Evolutionary conservation across 2,888 invertebrate species (phyloP), one percentile per base, ranked within the genome.

Genomic region (Chymomyza procnemis): DNA sequence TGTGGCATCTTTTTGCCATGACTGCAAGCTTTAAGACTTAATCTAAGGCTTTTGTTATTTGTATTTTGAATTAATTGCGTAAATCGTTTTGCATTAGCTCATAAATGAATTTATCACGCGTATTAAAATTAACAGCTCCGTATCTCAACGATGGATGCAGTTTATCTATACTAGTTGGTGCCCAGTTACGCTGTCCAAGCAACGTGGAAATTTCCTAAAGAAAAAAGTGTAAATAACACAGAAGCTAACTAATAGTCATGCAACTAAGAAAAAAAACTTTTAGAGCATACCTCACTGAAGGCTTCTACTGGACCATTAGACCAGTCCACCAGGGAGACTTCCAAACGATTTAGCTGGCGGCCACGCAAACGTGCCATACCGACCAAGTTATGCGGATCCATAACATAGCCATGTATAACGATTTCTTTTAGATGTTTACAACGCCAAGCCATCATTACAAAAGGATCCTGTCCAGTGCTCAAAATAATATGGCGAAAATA

Each of bases 401-500:
- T 77, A 19, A 89, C 84, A 71, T 91, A 90, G 41, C 91, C 93
- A 75, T 93, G 92, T 9, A 93, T 89, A 54, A 93, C 92, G 66
- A 93, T 91, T 78, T 92, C 91, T 69, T 92, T 89, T 4, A 93
- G 90, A 61, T 91, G 90, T 61, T 91, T 90, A 85, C 93, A 93
- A 64, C 92, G 91, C 93, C 93, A 94, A 14, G 93, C 92, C 87
- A 93, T 88, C 93, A 93, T 93, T 21, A 93, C 92, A 76, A 94
- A 92, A 0, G 93, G 93, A 86, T 93, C 91, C 75, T 90, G 90
- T 4, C 71, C 48, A 18, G 48, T 71, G 64, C 64, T 66, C 34
- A 41, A 41, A 30, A 26, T 26, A 26, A 26, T 26, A 26, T 67
- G 70, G 1, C 69, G 69, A 60, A 66, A 58, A 46, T 61, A 61